Evolutionary conservation across 2,888 invertebrate genomes (phyloP).

Genomic region (Carpatolechia fugitivella): DNA sequence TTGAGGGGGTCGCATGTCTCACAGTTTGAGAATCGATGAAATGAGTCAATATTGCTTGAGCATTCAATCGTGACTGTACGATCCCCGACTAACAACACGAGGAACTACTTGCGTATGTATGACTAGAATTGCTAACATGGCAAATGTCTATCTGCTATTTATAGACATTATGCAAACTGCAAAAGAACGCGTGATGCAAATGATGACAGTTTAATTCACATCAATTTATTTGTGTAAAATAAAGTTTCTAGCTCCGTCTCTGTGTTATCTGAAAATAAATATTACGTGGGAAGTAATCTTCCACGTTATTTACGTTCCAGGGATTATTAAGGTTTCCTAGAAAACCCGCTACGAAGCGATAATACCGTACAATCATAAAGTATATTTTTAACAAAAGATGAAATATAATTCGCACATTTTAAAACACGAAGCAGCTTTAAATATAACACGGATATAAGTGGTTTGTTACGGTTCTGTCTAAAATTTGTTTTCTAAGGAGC

Average conservation of each 20-base stretch:
- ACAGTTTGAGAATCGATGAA: not conserved
- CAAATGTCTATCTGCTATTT: not conserved
- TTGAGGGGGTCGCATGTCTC: not conserved
- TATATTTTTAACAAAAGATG: too few species aligned
- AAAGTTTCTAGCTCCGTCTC: not conserved
- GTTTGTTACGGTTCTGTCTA: not conserved
- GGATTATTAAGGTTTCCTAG: too few species aligned
- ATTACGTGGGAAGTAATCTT: not conserved
- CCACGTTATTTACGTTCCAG: not conserved
- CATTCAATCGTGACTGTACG: slow-evolving; percentile 3
- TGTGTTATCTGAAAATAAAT: not conserved
- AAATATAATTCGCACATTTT: too few species aligned
- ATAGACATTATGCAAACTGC: not conserved
- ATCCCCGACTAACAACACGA: not conserved
- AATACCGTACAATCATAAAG: too few species aligned
- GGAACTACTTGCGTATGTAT: not conserved
- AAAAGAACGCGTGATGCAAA: slow-evolving; percentile 4
- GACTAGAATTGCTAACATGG: not conserved
- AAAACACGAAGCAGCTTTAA: too few species aligned
- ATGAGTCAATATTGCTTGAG: not conserved
- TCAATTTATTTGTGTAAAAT: not conserved
- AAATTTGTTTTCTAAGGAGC: not conserved
- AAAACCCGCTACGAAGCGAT: too few species aligned
- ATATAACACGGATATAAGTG: too few species aligned
- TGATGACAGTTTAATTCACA: slow-evolving; percentile 4